phyloP scores from a whole-genome alignment of 2,888 invertebrate species.

The Cabera pusaria region DNA sequence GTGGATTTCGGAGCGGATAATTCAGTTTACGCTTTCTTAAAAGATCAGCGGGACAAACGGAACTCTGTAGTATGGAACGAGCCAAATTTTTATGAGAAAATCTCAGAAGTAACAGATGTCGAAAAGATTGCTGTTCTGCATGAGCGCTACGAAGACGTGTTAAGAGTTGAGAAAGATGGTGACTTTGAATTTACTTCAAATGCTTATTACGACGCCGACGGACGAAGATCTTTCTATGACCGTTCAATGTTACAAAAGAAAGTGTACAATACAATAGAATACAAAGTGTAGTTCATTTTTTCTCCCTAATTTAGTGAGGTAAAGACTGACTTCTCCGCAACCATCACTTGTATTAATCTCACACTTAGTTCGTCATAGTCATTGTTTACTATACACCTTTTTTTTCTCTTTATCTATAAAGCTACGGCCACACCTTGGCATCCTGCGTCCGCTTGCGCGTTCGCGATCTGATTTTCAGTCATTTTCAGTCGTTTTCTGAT shows the following conservation, averaged over 20 bases:
- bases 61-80: constrained; percentile 66
- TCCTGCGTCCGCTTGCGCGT: no score
- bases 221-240: neutral
- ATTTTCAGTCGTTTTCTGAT: no score
- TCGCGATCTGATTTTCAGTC: no score
- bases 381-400: constrained; percentile 34
- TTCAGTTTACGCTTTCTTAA: constrained; percentile 71
- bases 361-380: constrained; percentile 35
- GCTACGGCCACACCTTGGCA: no score
- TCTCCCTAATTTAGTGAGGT: constrained; percentile 68
- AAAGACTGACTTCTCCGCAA: constrained; percentile 78
- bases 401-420: constrained; percentile 20
- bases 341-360: constrained; percentile 41
- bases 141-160: constrained; percentile 19
- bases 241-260: constrained; percentile 3
- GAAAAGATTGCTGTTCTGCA: constrained; percentile 19
- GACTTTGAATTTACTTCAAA: neutral
- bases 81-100: constrained; percentile 63
- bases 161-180: constrained; percentile 1
- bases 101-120: constrained; percentile 44
- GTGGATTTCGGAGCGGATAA: constrained; percentile 68
- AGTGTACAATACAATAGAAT: constrained; percentile 35
- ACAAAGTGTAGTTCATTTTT: constrained; percentile 68
- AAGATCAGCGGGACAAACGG: constrained; percentile 62
- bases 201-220: constrained; percentile 4